These are phyloP conservation scores for Digitonthophagus gazella DNA, from an alignment of 2,888 invertebrate species.

Conservation along the genomic window DNA sequence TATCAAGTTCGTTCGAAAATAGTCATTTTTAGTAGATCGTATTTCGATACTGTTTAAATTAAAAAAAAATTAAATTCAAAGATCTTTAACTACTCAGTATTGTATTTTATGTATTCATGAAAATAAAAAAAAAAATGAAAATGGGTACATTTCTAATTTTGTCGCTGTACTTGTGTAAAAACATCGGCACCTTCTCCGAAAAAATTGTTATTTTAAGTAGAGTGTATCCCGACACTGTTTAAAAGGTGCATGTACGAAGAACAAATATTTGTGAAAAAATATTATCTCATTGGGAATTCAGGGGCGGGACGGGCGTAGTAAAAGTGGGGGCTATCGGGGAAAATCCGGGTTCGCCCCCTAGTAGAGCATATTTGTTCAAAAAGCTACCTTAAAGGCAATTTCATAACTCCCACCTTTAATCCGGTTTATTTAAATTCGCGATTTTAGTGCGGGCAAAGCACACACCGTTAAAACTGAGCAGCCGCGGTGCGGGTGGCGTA, in stretches of 20 bases:
- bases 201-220: neutral
- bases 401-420: constrained; percentile 22
- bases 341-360: neutral
- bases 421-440: constrained; percentile 32
- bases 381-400: constrained; percentile 19
- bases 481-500: constrained; percentile 47
- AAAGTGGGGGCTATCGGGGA: neutral
- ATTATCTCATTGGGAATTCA: neutral
- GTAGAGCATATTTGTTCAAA: neutral
- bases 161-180: no score
- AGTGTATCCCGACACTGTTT: neutral
- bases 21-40: no score
- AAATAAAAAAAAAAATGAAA: no score
- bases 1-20: no score
- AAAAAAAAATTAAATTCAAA: no score
- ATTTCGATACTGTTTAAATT: no score
- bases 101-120: no score
- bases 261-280: neutral
- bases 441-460: constrained; percentile 41
- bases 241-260: neutral
- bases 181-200: neutral
- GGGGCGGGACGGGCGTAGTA: neutral
- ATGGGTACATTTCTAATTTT: no score
- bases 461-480: constrained; percentile 40
- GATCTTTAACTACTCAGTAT: no score